Conservation (phyloP, 2,113 vertebrate genomes). For the Nannobrachium achirus region DNA sequence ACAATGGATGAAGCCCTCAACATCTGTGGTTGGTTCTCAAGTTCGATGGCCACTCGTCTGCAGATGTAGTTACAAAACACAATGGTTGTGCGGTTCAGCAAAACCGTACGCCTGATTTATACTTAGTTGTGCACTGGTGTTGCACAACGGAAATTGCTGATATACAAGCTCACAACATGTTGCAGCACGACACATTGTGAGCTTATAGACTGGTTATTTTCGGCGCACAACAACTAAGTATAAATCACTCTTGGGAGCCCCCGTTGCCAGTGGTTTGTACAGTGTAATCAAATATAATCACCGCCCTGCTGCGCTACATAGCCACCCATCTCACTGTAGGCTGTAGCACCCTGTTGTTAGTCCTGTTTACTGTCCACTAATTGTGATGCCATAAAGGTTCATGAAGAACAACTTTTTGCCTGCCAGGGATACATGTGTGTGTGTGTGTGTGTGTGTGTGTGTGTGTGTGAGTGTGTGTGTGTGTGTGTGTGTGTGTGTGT, state of each 20-base stretch:
- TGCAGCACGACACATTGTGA: no score
- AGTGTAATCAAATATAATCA: conserved; percentile 57
- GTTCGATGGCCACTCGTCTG: conserved; percentile 22
- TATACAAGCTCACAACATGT: no score
- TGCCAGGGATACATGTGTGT: not conserved
- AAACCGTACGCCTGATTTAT: not conserved
- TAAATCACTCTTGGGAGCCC: not conserved
- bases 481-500: no score
- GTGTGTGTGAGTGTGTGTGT: no score
- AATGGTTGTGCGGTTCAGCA: conserved; percentile 5
- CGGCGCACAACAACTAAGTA: no score
- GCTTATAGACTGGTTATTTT: no score
- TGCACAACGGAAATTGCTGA: no score
- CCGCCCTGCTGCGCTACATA: conserved; percentile 27
- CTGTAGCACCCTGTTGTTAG: conserved; percentile 32
- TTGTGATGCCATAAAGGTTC: conserved; percentile 27
- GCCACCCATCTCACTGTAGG: conserved; percentile 21
- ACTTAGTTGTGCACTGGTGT: no score
- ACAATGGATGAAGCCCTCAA: conserved; percentile 34
- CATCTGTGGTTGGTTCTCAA: conserved; percentile 36
- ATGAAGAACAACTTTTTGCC: not conserved
- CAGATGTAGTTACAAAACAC: conserved; percentile 21
- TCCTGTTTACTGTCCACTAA: conserved; percentile 30
- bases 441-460: no score
- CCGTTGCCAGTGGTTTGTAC: conserved; percentile 25